phyloP scores from a whole-genome alignment of 2,797 vertebrate species.

The Nannoperca australis region DNA sequence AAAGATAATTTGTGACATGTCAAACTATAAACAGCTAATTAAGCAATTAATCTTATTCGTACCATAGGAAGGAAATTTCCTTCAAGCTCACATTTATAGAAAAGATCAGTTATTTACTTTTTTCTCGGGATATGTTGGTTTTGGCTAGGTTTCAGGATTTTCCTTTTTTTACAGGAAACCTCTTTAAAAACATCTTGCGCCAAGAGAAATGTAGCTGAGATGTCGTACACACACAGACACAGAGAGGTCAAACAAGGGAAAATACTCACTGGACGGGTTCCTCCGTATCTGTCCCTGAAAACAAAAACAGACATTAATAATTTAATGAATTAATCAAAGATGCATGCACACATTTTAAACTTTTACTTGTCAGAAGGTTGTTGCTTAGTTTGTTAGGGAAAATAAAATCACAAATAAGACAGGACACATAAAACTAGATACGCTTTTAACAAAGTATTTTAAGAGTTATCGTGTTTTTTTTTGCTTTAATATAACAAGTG shows the following conservation, averaged over 20 bases:
- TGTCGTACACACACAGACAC: constrained; percentile 58
- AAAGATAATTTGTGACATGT: constrained; percentile 74
- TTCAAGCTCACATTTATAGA: constrained; percentile 65
- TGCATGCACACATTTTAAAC: constrained; percentile 21
- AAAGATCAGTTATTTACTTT: constrained; percentile 71
- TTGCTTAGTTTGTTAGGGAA: constrained; percentile 14
- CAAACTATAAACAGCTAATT: constrained; percentile 79
- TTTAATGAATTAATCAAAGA: constrained; percentile 56
- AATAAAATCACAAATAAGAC: constrained; percentile 10
- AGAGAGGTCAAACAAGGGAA: constrained; percentile 53
- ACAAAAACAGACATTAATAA: constrained; percentile 71
- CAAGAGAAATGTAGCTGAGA: constrained; percentile 76
- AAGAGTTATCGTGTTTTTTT: constrained; percentile 1
- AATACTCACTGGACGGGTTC: constrained; percentile 97
- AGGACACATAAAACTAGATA: background rate
- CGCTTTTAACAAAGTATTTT: constrained; percentile 1
- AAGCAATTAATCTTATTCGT: constrained; percentile 77
- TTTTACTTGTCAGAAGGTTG: background rate
- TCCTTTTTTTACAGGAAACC: constrained; percentile 66
- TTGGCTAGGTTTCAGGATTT: constrained; percentile 73
- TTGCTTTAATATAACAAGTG: background rate
- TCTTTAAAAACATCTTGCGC: constrained; percentile 72
- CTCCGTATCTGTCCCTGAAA: constrained; percentile 93
- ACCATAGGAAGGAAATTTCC: constrained; percentile 56
- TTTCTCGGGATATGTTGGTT: constrained; percentile 70